Base-by-base conservation (phyloP, 2,797 vertebrate species). In the Pipistrellus pipistrellus region DNA sequence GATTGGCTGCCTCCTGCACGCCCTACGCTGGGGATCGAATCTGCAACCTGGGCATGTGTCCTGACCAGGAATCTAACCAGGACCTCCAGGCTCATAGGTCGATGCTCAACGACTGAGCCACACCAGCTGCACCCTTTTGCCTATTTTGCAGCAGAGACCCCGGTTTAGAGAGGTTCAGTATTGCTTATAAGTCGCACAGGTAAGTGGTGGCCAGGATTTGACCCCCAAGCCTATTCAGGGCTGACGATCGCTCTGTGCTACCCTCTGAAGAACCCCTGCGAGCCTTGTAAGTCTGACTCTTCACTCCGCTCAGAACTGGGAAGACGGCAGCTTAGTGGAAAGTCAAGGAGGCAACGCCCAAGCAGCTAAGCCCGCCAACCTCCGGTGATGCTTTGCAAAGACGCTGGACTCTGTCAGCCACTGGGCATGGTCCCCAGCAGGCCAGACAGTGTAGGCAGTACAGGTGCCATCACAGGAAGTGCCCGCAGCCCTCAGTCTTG, bases 281-380 rank as follows among this genome's bases (percentile, higher is more conserved):
- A 15, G 41, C 23, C 38, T 93, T 72, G 11, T 3, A 30, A 73
- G 17, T 7, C 12, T 68, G 14, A 23, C 8, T 4, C 25, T 35
- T 15, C 62, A 84, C 72, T 32, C 55, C 23, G 25, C 18, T 51
- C 71, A 85, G 81, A 32, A 46, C 1, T 0, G 11, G 25, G 25
- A 15, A 44, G 15, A 53, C 8, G 51, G 73, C 4, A 4, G 30
- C 46, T 20, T 6, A 17, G 8, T 4, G 66, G 69, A 27, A 27
- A 68, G 2, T 46, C 38, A 46, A 66, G 17, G 4, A 11, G 27
- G 12, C 3, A 0, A 5, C 18, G 25, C 23, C 35, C 11, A 0
- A 0, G 9, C 21, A 3, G 1, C 14, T 12, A 23, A 46, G 27
- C n/a, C 38, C n/a, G 1, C 2, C 7, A 17, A n/a, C 20, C 25